Evolutionary conservation across 2,797 vertebrate genomes (phyloP), one percentile per base, ranked within the genome.

Genomic region (Danio jaintianensis): DNA sequence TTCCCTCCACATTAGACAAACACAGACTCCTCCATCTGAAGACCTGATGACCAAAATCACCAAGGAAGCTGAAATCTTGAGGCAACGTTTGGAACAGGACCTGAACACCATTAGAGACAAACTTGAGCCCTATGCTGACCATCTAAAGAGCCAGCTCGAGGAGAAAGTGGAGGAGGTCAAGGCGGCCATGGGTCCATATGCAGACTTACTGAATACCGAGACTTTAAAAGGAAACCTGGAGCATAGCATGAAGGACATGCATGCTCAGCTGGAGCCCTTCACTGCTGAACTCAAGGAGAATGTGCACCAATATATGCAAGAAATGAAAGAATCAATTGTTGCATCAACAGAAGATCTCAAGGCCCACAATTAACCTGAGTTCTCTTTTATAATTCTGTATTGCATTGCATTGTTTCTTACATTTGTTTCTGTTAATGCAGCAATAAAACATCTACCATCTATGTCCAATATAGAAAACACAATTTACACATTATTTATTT

Each of bases 271-370:
- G 12, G 48, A 13, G 48, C 48, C 43, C 84, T 18, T 79, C 29
- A 78, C 85, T 0, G 85, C 82, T 0, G 87, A 88, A 15, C 36
- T 89, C 48, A 86, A 78, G 4, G 47, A 83, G 42, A 91, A 88
- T 77, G 43, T 90, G 7, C 78, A 85, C 10, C 82, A 84, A 12
- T 85, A 86, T 36, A 38, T 90, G 40, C 75, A 85, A 72, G 84
- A 86, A 3, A 82, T 90, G 59, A 85, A 85, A 42, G 80, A 79
- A 7, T 84, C 48, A 12, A 61, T 87, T 48, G 64, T 71, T 7
- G 84, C 87, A 7, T 85, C 85, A 64, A 75, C 84, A 15, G 83
- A 88, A 42, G 84, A 85, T 70, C 55, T 89, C 10, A 82, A 87
- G 29, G 58, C 36, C 43, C 68, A 78, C 56, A 20, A 85, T 36